Conservation (phyloP, 1,140 invertebrate genomes). For the Drosophila leontia region DNA sequence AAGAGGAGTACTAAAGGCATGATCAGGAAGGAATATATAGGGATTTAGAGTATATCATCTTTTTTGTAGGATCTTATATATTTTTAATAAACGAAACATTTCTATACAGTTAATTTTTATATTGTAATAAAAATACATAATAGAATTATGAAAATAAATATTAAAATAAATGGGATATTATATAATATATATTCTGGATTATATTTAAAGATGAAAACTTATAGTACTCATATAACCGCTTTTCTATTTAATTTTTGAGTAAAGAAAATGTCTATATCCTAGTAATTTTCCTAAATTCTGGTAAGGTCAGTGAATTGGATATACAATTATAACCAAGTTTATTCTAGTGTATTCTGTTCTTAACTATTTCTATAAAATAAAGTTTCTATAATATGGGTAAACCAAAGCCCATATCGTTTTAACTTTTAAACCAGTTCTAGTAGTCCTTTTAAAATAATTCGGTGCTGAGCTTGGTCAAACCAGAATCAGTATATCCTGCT, state of each 20-base stretch:
- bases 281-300: background rate
- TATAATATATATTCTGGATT: too few relatives aligned
- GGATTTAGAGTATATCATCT: background rate
- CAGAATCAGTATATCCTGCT: background rate
- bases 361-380: background rate
- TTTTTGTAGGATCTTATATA: too few relatives aligned
- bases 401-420: background rate
- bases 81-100: too few relatives aligned
- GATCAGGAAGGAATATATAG: background rate
- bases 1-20: constrained; percentile 11
- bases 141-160: background rate
- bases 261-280: background rate
- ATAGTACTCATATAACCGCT: too few relatives aligned
- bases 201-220: too few relatives aligned
- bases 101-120: too few relatives aligned
- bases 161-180: background rate
- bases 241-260: too few relatives aligned
- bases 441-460: background rate
- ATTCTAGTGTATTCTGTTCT: background rate
- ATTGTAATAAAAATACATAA: background rate
- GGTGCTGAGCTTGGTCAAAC: background rate
- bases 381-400: background rate
- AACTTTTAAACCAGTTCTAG: too few relatives aligned
- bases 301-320: background rate
- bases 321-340: background rate